phyloP scores from a whole-genome alignment of 2,888 invertebrate species.

The Trileptium ribeirensis region DNA sequence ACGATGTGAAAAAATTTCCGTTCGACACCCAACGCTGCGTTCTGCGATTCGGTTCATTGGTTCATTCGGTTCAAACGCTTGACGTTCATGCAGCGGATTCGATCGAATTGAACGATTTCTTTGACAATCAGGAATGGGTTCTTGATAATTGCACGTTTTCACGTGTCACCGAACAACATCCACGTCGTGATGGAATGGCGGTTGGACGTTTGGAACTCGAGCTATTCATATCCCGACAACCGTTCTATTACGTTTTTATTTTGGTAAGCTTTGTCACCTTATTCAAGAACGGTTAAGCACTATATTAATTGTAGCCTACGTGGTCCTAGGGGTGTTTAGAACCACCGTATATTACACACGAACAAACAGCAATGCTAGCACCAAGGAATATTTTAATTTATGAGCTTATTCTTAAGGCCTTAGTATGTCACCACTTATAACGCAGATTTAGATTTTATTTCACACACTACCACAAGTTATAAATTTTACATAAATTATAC shows the following conservation, averaged over 20 bases:
- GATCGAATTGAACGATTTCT: conserved; percentile 33
- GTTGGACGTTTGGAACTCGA: not conserved
- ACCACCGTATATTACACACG: too few relatives aligned
- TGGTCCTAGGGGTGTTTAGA: too few relatives aligned
- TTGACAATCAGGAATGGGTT: conserved; percentile 21
- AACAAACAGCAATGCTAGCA: too few relatives aligned
- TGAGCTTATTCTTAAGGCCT: too few relatives aligned
- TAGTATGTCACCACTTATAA: too few relatives aligned
- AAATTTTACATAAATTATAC: too few relatives aligned
- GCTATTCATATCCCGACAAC: not conserved
- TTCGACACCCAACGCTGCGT: conserved; percentile 1
- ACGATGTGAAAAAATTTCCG: conserved; percentile 16
- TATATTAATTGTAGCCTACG: too few relatives aligned
- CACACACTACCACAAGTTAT: too few relatives aligned
- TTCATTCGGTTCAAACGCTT: not conserved
- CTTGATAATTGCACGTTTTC: conserved; percentile 4
- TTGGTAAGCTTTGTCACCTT: too few relatives aligned
- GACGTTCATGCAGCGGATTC: conserved; percentile 26
- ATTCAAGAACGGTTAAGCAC: too few relatives aligned
- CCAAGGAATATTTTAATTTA: too few relatives aligned
- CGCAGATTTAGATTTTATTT: too few relatives aligned
- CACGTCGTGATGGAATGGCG: not conserved
- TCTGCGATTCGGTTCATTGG: conserved; percentile 6
- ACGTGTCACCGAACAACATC: not conserved
- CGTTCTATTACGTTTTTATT: conserved; percentile 22